A percentile compares a stretch with the other conserved stretches of the same genome.
phyloP scores from a whole-genome alignment of 1,140 invertebrate genomes.

The Tetraneura akinire region DNA sequence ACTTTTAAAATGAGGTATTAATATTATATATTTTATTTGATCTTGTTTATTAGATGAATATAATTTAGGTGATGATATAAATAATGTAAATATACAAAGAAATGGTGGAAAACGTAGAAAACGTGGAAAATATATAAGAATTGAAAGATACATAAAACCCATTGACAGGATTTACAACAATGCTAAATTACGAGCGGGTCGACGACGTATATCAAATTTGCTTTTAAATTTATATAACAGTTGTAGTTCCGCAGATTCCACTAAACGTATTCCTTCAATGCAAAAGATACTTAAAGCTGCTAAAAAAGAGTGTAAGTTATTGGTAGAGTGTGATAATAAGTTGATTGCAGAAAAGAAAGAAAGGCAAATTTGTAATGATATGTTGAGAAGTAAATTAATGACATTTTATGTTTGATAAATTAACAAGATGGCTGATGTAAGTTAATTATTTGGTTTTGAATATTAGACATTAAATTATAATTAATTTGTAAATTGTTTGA shows the following conservation, averaged over 20 bases:
- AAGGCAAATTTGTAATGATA: no score
- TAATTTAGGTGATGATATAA: no score
- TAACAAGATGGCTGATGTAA: no score
- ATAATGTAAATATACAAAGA: no score
- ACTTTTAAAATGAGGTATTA: no score
- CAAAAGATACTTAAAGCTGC: conserved; percentile 29
- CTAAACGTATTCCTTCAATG: conserved; percentile 4
- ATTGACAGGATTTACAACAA: neutral
- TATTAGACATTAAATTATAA: no score
- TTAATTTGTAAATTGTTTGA: no score
- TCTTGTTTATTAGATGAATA: neutral
- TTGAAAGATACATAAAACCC: neutral
- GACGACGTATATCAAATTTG: neutral
- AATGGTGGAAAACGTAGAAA: no score
- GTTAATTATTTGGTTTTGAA: no score
- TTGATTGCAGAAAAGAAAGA: neutral
- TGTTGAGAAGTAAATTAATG: no score
- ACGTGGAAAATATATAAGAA: neutral
- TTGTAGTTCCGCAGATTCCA: neutral
- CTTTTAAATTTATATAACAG: neutral
- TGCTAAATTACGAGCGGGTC: conserved; percentile 33
- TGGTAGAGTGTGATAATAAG: neutral
- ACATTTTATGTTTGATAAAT: no score
- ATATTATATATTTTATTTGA: neutral
- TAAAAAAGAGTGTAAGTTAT: conserved; percentile 7